phyloP scores from a whole-genome alignment of 1,140 invertebrate genomes.

The Hirudo medicinalis region DNA sequence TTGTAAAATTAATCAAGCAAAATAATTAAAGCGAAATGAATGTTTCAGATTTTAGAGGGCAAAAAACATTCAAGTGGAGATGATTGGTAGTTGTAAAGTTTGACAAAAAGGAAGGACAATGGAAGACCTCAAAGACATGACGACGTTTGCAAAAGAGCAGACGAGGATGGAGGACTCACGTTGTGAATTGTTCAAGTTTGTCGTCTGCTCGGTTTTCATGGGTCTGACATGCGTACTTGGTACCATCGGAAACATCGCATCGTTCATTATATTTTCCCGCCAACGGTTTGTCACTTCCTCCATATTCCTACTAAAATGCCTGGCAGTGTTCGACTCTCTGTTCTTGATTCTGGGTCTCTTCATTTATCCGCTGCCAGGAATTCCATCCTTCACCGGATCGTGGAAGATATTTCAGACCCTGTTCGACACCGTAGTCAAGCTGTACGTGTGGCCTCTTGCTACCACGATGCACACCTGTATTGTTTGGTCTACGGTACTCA shows the following conservation, averaged over 20 bases:
- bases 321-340: slow-evolving; percentile 21
- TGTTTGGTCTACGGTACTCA: slow-evolving; percentile 23
- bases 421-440: not conserved
- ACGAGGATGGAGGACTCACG: too few relatives aligned
- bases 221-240: slow-evolving; percentile 20
- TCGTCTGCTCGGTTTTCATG: slow-evolving; percentile 21
- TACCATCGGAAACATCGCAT: slow-evolving; percentile 20
- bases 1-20: too few relatives aligned
- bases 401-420: not conserved
- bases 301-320: slow-evolving; percentile 22
- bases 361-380: slow-evolving; percentile 20
- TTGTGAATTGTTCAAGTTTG: slow-evolving; percentile 19
- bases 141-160: too few relatives aligned
- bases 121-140: too few relatives aligned
- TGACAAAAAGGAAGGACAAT: too few relatives aligned
- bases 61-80: too few relatives aligned
- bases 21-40: too few relatives aligned
- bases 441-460: slow-evolving; percentile 22
- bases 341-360: slow-evolving; percentile 19
- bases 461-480: slow-evolving; percentile 21
- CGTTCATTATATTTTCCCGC: slow-evolving; percentile 19
- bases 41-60: too few relatives aligned
- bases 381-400: slow-evolving; percentile 12
- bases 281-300: slow-evolving; percentile 16
- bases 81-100: too few relatives aligned